phyloP scores from a whole-genome alignment of 2,797 vertebrate genomes.

The Erethizon dorsatum region DNA sequence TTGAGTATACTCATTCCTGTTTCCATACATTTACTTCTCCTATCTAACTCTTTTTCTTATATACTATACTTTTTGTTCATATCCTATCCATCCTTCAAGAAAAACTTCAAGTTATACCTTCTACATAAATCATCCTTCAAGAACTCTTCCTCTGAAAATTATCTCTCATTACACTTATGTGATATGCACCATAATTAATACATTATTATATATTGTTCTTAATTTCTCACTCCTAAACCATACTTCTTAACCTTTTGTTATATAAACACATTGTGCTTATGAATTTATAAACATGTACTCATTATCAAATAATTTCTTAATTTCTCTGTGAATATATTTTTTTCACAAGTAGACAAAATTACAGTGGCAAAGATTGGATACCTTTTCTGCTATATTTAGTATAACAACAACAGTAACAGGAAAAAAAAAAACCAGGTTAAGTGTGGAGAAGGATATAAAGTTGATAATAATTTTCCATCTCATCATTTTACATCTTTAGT shows the following conservation, averaged over 20 bases:
- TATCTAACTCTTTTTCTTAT: not conserved
- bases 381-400: not conserved
- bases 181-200: not conserved
- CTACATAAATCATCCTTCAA: not conserved
- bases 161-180: not conserved
- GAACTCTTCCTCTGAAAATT: not conserved
- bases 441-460: not conserved
- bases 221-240: not conserved
- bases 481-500: not conserved
- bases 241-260: not conserved
- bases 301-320: slow-evolving; percentile 11
- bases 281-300: not conserved
- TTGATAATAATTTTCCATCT: not conserved
- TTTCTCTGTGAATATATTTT: not conserved
- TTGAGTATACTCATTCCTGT: not conserved
- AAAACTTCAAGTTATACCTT: not conserved
- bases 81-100: not conserved
- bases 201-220: not conserved
- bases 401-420: not conserved
- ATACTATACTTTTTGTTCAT: not conserved
- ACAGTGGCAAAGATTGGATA: not conserved
- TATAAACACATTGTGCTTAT: not conserved
- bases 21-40: not conserved
- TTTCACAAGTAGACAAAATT: not conserved
- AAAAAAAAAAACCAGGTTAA: not conserved